phyloP scores from a whole-genome alignment of 1,140 invertebrate genomes.

The Euwallacea fornicatus region DNA sequence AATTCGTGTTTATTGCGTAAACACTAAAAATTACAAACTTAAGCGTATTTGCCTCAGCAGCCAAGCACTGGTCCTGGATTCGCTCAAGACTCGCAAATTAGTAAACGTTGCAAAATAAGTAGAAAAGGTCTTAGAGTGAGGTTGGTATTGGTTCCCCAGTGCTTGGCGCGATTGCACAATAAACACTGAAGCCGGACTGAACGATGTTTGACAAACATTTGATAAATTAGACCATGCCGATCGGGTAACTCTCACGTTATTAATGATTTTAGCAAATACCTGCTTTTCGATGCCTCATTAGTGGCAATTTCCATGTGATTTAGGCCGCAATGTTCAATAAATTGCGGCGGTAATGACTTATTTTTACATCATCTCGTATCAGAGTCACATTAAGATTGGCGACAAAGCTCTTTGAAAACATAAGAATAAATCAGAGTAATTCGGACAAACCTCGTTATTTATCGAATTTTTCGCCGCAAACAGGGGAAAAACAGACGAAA shows the following conservation, averaged over 20 bases:
- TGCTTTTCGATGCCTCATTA: conserved; percentile 21
- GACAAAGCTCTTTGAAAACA: too few relatives aligned
- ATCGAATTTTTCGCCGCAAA: conserved; percentile 13
- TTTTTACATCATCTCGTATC: conserved; percentile 11
- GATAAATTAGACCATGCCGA: conserved; percentile 22
- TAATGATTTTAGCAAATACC: conserved; percentile 29
- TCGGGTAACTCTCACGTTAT: conserved; percentile 24
- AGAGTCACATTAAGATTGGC: background rate
- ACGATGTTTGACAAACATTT: conserved; percentile 16
- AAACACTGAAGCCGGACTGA: background rate
- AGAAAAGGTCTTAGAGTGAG: too few relatives aligned
- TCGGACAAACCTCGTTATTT: background rate
- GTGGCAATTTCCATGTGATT: conserved; percentile 13
- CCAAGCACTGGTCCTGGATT: too few relatives aligned
- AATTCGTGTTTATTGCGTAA: too few relatives aligned
- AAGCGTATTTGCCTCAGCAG: too few relatives aligned
- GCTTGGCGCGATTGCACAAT: too few relatives aligned
- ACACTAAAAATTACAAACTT: too few relatives aligned
- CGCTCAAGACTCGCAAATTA: too few relatives aligned
- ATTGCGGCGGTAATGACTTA: conserved; percentile 21
- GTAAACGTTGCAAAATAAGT: too few relatives aligned
- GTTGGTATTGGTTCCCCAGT: too few relatives aligned
- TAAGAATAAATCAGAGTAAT: background rate
- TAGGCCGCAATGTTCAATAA: conserved; percentile 11
- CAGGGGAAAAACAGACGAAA: conserved; percentile 15